Evolutionary conservation across 2,113 vertebrate genomes (phyloP).

Genomic region (Nyctereutes procyonoides): DNA sequence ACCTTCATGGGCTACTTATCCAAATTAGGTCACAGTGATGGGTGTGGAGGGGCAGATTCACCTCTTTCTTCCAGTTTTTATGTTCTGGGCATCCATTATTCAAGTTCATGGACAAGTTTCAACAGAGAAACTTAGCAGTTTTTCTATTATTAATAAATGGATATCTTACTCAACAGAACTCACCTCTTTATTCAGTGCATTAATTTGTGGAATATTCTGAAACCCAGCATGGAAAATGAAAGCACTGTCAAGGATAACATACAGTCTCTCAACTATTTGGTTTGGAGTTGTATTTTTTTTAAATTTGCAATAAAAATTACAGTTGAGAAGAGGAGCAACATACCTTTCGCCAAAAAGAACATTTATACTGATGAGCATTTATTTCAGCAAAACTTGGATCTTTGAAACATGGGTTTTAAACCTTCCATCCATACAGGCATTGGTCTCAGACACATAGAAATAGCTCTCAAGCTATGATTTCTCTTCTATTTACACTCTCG

Average conservation of each 20-base stretch:
- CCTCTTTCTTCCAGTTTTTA: not conserved
- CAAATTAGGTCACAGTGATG: not conserved
- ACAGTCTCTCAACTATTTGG: not conserved
- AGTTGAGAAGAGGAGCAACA: not conserved
- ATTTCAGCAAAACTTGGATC: not conserved
- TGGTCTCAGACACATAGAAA: not conserved
- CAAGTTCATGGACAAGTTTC: not conserved
- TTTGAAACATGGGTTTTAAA: slow-evolving; percentile 31
- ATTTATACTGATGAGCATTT: not conserved
- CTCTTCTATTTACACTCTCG: not conserved
- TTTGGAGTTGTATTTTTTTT: not conserved
- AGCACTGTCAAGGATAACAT: not conserved
- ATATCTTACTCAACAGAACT: not conserved
- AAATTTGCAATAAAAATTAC: not conserved
- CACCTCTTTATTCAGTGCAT: not conserved
- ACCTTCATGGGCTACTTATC: not conserved
- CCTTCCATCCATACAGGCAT: not conserved
- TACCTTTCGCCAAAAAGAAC: not conserved
- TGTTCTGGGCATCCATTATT: not conserved
- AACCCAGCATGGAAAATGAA: not conserved
- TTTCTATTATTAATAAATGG: not conserved
- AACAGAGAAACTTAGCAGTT: not conserved
- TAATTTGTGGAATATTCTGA: not conserved
- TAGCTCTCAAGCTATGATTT: not conserved
- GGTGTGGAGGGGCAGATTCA: not conserved